A percentile compares a stretch with the other conserved stretches of the same genome.
Evolutionary conservation across 1,140 invertebrate genomes (phyloP).

Genomic region (Mercenaria mercenaria): DNA sequence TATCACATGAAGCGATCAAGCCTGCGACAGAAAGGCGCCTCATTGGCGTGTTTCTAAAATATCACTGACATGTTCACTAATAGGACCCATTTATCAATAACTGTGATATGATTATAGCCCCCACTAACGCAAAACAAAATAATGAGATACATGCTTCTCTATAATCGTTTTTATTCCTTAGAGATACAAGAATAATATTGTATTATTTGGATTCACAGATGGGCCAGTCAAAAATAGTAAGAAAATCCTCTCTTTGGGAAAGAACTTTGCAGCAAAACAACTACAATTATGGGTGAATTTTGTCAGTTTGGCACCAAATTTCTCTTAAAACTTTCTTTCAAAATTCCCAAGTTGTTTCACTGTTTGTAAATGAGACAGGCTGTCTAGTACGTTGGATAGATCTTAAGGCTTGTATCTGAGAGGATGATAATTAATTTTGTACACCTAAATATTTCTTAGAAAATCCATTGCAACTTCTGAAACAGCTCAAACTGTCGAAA

Average conservation of each 20-base stretch:
- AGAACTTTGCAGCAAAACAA: background rate
- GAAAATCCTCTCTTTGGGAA: background rate
- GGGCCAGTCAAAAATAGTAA: background rate
- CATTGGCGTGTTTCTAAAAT: slow-evolving; percentile 14
- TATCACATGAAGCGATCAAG: background rate
- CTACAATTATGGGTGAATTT: background rate
- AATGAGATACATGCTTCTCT: background rate
- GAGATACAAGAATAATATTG: background rate
- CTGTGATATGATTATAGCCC: background rate
- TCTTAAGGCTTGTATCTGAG: too few species aligned
- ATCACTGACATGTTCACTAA: slow-evolving; percentile 15
- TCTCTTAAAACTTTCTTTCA: background rate
- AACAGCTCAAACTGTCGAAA: too few species aligned
- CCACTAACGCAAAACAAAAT: background rate
- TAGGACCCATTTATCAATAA: slow-evolving; percentile 20
- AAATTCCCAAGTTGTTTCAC: too few species aligned
- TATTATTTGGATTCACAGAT: background rate
- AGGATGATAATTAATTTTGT: too few species aligned
- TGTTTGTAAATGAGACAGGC: too few species aligned
- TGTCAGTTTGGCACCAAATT: background rate
- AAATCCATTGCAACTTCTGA: too few species aligned
- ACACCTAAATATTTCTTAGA: too few species aligned
- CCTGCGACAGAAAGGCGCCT: background rate
- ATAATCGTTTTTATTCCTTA: background rate
- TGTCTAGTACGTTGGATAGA: too few species aligned